phyloP scores from a whole-genome alignment of 2,888 invertebrate genomes.

The Drosophila emarginata region DNA sequence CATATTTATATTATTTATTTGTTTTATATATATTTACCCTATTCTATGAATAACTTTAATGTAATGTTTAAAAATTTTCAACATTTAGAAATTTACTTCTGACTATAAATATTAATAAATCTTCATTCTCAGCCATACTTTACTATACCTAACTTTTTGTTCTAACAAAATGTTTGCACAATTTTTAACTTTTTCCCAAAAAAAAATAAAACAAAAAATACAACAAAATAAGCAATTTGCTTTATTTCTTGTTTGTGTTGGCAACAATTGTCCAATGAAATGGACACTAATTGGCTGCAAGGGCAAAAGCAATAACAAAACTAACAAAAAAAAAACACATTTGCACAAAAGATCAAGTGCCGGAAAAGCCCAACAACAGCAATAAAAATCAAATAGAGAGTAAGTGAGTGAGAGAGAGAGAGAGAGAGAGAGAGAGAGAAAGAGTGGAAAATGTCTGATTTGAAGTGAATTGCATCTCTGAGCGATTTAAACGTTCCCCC shows the following conservation, averaged over 20 bases:
- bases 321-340: slow-evolving; percentile 35
- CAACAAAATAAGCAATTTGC: not conserved
- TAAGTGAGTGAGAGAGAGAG: not conserved
- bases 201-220: not conserved
- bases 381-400: slow-evolving; percentile 25
- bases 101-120: not conserved
- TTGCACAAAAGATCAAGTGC: slow-evolving; percentile 39
- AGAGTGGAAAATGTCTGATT: slow-evolving; percentile 13
- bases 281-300: slow-evolving; percentile 71
- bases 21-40: no score
- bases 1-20: no score
- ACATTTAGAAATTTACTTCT: no score
- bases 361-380: slow-evolving; percentile 60
- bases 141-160: no score
- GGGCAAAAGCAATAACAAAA: slow-evolving; percentile 64
- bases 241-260: slow-evolving; percentile 28
- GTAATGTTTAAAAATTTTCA: no score
- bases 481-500: slow-evolving; percentile 51
- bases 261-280: slow-evolving; percentile 70
- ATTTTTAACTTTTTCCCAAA: not conserved
- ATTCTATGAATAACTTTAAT: no score
- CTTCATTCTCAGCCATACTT: not conserved
- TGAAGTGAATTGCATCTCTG: slow-evolving; percentile 31
- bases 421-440: slow-evolving; percentile 2
- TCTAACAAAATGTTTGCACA: not conserved